Percentiles rank a stretch among this genome's conserved stretches.
These are phyloP conservation scores for Hanleya hanleyi DNA, from an alignment of 2,888 invertebrate species.

Conservation along the genomic window DNA sequence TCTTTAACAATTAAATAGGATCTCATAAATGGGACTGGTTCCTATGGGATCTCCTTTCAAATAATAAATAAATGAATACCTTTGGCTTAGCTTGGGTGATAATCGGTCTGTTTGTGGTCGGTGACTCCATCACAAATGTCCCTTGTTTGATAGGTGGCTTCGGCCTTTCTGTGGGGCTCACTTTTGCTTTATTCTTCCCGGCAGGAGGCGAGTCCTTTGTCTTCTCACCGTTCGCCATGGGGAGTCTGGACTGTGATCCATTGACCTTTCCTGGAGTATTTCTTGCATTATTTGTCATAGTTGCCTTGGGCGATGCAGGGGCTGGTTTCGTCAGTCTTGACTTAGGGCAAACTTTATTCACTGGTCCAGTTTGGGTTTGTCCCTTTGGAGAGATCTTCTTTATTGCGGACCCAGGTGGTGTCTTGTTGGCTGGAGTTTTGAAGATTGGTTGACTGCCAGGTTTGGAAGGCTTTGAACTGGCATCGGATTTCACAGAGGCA, in stretches of 20 bases:
- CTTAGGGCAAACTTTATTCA: neutral
- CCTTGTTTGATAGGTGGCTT: constrained; percentile 83
- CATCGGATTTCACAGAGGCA: constrained; percentile 56
- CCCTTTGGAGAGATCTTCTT: neutral
- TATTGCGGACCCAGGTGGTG: neutral
- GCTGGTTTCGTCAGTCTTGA: constrained; percentile 6
- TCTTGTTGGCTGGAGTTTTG: neutral
- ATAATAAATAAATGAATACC: too few species aligned
- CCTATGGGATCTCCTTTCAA: too few species aligned
- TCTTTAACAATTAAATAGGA: too few species aligned
- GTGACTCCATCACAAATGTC: constrained; percentile 90
- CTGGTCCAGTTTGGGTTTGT: too few species aligned
- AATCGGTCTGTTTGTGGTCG: too few species aligned
- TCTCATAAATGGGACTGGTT: too few species aligned
- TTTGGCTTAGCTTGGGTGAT: too few species aligned
- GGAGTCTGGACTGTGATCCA: neutral
- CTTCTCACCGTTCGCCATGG: neutral
- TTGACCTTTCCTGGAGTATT: neutral
- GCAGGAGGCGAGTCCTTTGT: neutral
- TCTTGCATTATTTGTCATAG: neutral
- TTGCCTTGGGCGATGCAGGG: neutral
- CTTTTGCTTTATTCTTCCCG: neutral
- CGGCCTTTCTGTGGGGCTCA: constrained; percentile 45
- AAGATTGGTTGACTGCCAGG: neutral
- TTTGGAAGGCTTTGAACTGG: constrained; percentile 31